Percentiles rank a stretch among this genome's conserved stretches.
These are phyloP conservation scores for Andrena marginata DNA, from an alignment of 2,888 invertebrate species.

Conservation along the genomic window DNA sequence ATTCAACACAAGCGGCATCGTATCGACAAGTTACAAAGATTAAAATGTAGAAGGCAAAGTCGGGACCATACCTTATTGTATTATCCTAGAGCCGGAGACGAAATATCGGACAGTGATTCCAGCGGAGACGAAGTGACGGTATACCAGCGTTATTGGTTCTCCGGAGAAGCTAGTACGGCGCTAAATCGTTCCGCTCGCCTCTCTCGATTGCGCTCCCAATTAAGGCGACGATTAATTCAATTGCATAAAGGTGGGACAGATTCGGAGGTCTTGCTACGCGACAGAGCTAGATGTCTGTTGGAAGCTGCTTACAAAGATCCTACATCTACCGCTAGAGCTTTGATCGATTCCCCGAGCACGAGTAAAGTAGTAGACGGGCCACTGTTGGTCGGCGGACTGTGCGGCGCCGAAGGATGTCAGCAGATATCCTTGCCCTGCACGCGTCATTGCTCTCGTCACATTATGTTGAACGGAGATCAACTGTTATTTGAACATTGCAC, in stretches of 20 bases:
- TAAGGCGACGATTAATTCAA: slow-evolving; percentile 86
- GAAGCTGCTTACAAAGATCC: slow-evolving; percentile 78
- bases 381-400: slow-evolving; percentile 79
- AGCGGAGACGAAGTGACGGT: slow-evolving; percentile 83
- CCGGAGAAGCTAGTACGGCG: slow-evolving; percentile 76
- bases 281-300: slow-evolving; percentile 77
- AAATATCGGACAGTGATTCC: slow-evolving; percentile 85
- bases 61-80: slow-evolving; percentile 83
- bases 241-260: slow-evolving; percentile 81
- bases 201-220: slow-evolving; percentile 82
- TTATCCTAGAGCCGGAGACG: slow-evolving; percentile 84
- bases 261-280: slow-evolving; percentile 75
- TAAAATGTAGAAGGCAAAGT: slow-evolving; percentile 74
- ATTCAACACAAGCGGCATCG: slow-evolving; percentile 71
- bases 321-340: slow-evolving; percentile 74
- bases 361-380: slow-evolving; percentile 76
- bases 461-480: slow-evolving; percentile 94
- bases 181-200: slow-evolving; percentile 80
- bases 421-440: slow-evolving; percentile 90
- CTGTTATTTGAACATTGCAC: slow-evolving; percentile 92
- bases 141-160: slow-evolving; percentile 85
- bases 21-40: slow-evolving; percentile 71
- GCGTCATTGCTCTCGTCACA: slow-evolving; percentile 93
- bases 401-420: slow-evolving; percentile 82
- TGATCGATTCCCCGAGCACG: slow-evolving; percentile 64